phyloP scores from a whole-genome alignment of 2,113 vertebrate genomes.

The Dipodomys ordii region DNA sequence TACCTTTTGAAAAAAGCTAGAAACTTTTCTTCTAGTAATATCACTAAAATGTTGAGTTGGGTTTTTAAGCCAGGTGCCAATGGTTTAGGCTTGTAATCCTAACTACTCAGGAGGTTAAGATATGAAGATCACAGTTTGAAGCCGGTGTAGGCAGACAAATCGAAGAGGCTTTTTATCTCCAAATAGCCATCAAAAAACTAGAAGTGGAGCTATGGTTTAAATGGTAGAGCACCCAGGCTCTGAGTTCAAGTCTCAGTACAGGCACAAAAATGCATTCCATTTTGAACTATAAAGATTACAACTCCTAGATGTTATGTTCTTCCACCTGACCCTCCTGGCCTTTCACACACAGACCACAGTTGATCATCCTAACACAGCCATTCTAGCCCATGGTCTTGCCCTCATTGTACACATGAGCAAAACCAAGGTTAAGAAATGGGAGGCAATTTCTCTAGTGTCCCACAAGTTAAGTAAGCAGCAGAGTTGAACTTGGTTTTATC shows the following conservation, averaged over 20 bases:
- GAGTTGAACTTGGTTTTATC: neutral
- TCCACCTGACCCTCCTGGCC: neutral
- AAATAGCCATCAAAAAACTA: too few species aligned
- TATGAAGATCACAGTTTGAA: too few species aligned
- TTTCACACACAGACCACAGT: neutral
- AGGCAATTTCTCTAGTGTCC: neutral
- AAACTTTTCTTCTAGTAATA: neutral
- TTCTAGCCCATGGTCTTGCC: neutral
- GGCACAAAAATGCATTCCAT: neutral
- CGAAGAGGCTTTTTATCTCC: too few species aligned
- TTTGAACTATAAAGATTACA: neutral
- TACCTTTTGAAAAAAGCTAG: neutral
- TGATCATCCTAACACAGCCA: neutral
- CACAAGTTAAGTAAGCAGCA: neutral
- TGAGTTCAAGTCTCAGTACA: too few species aligned
- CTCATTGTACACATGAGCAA: neutral
- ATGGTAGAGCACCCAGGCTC: too few species aligned
- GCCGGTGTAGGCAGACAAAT: too few species aligned
- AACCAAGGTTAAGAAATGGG: neutral
- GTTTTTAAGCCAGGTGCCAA: neutral
- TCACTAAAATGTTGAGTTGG: slow-evolving; percentile 18
- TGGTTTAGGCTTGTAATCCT: too few species aligned
- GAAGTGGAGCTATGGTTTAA: too few species aligned
- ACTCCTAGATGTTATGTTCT: rapidly evolving
- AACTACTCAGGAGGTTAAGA: too few species aligned